Evolutionary conservation across 1,140 invertebrate genomes (phyloP).

Genomic region (Drosophila orena): DNA sequence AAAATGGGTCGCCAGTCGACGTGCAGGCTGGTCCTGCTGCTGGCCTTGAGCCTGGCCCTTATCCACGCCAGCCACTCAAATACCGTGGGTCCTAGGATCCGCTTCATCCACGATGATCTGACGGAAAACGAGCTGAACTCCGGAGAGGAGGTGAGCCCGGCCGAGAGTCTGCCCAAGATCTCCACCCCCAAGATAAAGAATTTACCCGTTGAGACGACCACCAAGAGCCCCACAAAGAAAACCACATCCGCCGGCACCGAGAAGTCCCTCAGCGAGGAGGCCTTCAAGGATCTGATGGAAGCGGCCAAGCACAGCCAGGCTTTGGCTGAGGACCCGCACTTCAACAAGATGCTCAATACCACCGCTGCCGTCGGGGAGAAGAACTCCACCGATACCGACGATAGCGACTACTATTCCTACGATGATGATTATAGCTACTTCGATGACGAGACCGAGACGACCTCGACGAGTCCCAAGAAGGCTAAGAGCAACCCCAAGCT

Average conservation of each 20-base stretch:
- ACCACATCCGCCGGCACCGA: conserved; percentile 6
- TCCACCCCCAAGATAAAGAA: conserved; percentile 70
- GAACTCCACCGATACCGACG: conserved; percentile 56
- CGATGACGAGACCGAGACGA: conserved; percentile 53
- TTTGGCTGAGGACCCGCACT: conserved; percentile 76
- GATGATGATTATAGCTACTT: conserved; percentile 49
- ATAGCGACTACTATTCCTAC: conserved; percentile 47
- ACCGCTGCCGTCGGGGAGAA: conserved; percentile 27
- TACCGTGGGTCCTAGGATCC: conserved; percentile 16
- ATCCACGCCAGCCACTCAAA: conserved; percentile 59
- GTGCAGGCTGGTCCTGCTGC: conserved; percentile 76
- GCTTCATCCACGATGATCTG: conserved; percentile 45
- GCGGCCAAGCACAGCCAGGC: conserved; percentile 74
- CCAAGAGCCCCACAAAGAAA: conserved; percentile 41
- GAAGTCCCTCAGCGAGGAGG: conserved; percentile 63
- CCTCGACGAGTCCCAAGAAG: conserved; percentile 52
- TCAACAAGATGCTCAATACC: conserved; percentile 74
- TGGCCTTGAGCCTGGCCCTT: conserved; percentile 60
- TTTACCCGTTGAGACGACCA: conserved; percentile 23
- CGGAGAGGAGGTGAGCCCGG: conserved; percentile 42
- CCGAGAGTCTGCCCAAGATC: conserved; percentile 49
- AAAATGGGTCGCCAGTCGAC: conserved; percentile 78
- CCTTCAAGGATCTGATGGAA: conserved; percentile 68
- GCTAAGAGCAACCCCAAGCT: conserved; percentile 54
- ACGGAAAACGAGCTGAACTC: conserved; percentile 58